Evolutionary conservation across 2,113 vertebrate species (phyloP), one percentile per base, ranked within the genome.

Genomic region (Pangasianodon gigas): DNA sequence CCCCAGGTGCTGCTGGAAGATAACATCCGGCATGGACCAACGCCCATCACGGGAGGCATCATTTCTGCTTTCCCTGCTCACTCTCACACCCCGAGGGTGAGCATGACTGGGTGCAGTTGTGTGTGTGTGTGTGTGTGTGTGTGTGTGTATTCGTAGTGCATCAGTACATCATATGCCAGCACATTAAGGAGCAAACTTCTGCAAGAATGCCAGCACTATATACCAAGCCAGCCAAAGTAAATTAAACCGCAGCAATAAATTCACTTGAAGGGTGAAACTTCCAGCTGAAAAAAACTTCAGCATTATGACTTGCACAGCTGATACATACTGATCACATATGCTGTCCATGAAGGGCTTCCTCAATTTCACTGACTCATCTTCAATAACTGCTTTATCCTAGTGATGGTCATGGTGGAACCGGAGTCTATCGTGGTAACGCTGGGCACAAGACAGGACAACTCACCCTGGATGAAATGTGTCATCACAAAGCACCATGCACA

Each of bases 1-100:
- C 92, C 90, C 89, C 92, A 93, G 92, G 93, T 93, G 93, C 91
- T 92, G 88, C 89, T 83, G 92, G 89, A 92, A 93, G 91, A 94
- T 91, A 84, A 85, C 67, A 84, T 88, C 91, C 90, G 88, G 91
- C 89, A 87, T 90, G 92, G 91, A 88, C 87, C 46, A 74, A 89
- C 87, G 44, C 58, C 83, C 84, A 88, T 86, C 83, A 56, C 60
- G 89, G 51, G 60, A 65, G 46, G 83, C 89, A 52, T 52, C 84
- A 88, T 87, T 90, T 87, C 77, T 77, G 87, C 80, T 71, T 74
- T 91, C n/a, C 86, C 83, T 90, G 91, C 91, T 90, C 91, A 32
- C 52, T 85, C 67, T 21, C 26, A 52, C 19, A 37, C 46, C n/a
- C 67, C 21, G 37, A 62, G 41, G 37, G 69, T 37, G 41, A 60